These are phyloP conservation scores for Florisuga fusca DNA, from an alignment of 2,797 vertebrate genomes.

Conservation along the genomic window DNA sequence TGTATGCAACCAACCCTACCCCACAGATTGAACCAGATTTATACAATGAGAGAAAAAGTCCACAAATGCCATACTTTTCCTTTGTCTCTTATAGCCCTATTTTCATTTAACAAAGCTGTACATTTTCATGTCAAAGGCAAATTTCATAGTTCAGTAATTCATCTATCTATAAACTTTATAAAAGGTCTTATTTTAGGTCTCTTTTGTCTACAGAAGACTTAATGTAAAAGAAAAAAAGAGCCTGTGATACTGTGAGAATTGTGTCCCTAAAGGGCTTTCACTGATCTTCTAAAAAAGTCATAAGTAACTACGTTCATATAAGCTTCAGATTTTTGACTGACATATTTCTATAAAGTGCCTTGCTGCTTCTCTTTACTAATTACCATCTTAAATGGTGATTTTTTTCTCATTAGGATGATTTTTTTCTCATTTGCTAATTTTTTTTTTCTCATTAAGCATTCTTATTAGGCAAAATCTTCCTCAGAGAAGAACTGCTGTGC, in stretches of 20 bases:
- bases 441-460: constrained; percentile 8
- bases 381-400: neutral
- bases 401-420: neutral
- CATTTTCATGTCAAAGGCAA: neutral
- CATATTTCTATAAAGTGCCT: neutral
- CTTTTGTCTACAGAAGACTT: neutral
- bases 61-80: neutral
- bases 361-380: neutral
- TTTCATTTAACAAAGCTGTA: neutral
- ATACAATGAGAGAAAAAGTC: neutral
- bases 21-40: neutral
- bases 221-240: neutral
- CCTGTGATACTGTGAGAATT: rapidly evolving
- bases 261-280: neutral
- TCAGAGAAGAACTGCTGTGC: constrained; percentile 4
- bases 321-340: neutral
- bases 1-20: neutral
- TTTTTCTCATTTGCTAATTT: too few relatives aligned
- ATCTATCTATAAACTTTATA: neutral
- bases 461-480: neutral
- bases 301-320: neutral
- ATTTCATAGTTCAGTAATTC: neutral
- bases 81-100: neutral
- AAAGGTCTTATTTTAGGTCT: neutral
- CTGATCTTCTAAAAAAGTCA: neutral